Conservation (phyloP, 2,888 invertebrate species). For the Cataglyphis altisquamis region DNA sequence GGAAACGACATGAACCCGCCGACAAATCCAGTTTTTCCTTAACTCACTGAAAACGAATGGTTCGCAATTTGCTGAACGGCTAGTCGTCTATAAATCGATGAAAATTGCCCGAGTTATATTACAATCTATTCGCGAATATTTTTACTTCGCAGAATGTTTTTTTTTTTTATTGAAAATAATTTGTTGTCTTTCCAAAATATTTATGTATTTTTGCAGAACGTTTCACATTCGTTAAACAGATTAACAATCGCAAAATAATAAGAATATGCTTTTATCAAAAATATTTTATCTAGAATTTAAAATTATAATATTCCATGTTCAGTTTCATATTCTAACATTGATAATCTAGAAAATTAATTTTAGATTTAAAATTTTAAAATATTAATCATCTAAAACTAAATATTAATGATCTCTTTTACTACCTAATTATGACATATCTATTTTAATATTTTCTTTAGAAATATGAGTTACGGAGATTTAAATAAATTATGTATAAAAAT, state of each 20-base stretch:
- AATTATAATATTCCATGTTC: background rate
- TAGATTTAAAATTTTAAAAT: background rate
- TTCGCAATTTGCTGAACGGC: constrained; percentile 61
- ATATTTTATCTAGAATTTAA: background rate
- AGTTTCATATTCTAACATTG: background rate
- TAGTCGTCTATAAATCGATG: constrained; percentile 66
- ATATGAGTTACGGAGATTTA: background rate
- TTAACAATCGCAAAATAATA: background rate
- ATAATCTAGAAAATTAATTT: background rate
- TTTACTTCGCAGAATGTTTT: constrained; percentile 8
- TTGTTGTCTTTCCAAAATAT: background rate
- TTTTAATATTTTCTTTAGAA: background rate
- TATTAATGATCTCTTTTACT: background rate
- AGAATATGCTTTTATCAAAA: background rate
- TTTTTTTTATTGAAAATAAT: constrained; percentile 7
- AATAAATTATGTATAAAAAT: background rate
- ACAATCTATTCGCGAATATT: constrained; percentile 18
- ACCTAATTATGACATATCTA: background rate
- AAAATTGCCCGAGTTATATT: constrained; percentile 59
- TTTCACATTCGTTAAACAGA: background rate
- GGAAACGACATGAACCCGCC: constrained; percentile 21
- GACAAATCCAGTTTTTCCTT: constrained; percentile 61
- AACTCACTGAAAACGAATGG: constrained; percentile 63
- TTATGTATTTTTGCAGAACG: background rate
- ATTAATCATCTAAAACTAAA: background rate